phyloP scores from a whole-genome alignment of 2,113 vertebrate species.

The Alethe diademata region DNA sequence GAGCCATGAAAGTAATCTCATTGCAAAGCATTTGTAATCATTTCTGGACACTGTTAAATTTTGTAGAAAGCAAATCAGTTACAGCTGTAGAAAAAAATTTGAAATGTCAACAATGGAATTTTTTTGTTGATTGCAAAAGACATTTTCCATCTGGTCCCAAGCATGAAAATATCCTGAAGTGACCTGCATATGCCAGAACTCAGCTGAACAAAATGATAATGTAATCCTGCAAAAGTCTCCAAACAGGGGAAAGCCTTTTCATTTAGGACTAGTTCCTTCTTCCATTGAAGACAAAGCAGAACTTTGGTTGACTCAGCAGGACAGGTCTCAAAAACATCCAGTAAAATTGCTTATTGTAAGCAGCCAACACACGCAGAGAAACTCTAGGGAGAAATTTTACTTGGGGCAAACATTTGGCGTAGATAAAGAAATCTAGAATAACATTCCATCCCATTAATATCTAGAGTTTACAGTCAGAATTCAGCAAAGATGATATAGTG shows the following conservation, averaged over 20 bases:
- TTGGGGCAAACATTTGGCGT: background rate
- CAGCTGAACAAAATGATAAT: slow-evolving; percentile 10
- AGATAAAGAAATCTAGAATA: background rate
- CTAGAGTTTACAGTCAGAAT: background rate
- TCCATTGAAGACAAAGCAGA: background rate
- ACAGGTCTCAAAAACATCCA: background rate
- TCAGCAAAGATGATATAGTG: background rate
- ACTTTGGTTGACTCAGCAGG: background rate
- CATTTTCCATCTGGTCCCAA: slow-evolving; percentile 64
- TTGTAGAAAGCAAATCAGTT: slow-evolving; percentile 60
- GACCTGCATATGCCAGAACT: slow-evolving; percentile 29
- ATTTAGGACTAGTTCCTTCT: background rate
- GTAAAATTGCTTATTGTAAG: background rate
- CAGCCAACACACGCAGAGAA: background rate
- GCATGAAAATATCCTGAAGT: slow-evolving; percentile 55
- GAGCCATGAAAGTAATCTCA: slow-evolving; percentile 52
- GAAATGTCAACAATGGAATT: slow-evolving; percentile 44
- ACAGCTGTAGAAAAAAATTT: slow-evolving; percentile 51
- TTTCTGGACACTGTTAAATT: slow-evolving; percentile 51
- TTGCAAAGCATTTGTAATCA: slow-evolving; percentile 53
- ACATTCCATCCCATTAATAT: background rate
- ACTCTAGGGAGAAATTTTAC: background rate
- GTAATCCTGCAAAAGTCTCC: background rate
- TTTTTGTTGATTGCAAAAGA: slow-evolving; percentile 57
- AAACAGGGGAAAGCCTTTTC: background rate